Evolutionary conservation across 2,797 vertebrate species (phyloP).

Genomic region (Acanthurus leucopareius): DNA sequence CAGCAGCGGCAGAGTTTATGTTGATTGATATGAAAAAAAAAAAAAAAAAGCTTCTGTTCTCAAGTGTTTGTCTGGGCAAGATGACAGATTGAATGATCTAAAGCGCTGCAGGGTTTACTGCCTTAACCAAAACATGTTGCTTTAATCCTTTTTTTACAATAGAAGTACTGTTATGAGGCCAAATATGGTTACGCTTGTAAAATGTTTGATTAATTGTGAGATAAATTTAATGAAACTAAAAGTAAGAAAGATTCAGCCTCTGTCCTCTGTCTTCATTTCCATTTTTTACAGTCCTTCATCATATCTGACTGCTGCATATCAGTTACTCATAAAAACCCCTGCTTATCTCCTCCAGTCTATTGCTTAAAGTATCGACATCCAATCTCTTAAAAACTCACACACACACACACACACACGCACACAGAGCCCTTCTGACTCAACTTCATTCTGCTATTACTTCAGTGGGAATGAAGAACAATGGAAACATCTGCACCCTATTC

Average conservation of each 20-base stretch:
- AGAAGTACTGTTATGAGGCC: conserved; percentile 4
- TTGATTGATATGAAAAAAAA: conserved; percentile 21
- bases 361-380: not conserved
- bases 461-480: conserved; percentile 46
- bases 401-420: not conserved
- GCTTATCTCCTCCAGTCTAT: not conserved
- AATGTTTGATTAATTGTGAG: not conserved
- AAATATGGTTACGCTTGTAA: conserved; percentile 7
- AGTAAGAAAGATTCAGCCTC: not conserved
- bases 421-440: not conserved
- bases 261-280: not conserved
- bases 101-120: conserved; percentile 23
- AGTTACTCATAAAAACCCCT: not conserved
- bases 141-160: conserved; percentile 35
- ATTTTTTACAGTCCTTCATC: not conserved
- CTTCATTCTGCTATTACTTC: conserved; percentile 28
- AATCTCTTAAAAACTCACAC: not conserved
- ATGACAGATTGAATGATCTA: conserved; percentile 35
- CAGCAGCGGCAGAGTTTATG: not conserved
- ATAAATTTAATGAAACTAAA: conserved; percentile 1
- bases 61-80: conserved; percentile 25
- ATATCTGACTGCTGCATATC: not conserved
- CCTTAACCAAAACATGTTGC: conserved; percentile 22
- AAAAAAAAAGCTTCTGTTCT: conserved; percentile 24
- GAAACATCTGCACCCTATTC: conserved; percentile 61